Evolutionary conservation across 2,888 invertebrate genomes (phyloP).

Genomic region (Bombylius discolor): DNA sequence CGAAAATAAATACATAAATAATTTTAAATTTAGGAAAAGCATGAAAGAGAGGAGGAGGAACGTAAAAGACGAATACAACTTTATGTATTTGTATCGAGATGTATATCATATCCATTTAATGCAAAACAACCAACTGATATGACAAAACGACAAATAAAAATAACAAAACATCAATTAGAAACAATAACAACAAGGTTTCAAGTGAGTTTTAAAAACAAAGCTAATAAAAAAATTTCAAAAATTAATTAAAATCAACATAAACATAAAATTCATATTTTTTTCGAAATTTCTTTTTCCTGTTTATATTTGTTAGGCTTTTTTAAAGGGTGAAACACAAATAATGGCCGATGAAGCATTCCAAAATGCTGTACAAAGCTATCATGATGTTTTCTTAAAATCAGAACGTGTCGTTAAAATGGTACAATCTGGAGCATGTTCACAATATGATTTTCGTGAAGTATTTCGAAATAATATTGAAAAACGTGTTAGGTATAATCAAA

Average conservation of each 20-base stretch:
- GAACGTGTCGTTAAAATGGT: constrained; percentile 96
- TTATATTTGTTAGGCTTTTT: constrained; percentile 54
- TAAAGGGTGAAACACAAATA: constrained; percentile 97
- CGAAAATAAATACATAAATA: not conserved
- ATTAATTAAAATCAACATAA: too few species aligned
- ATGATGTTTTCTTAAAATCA: constrained; percentile 91
- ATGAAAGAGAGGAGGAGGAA: constrained; percentile 93
- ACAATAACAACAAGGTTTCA: constrained; percentile 89
- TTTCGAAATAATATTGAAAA: constrained; percentile 98
- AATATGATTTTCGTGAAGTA: constrained; percentile 97
- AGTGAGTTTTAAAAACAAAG: constrained; percentile 38
- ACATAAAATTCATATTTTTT: not conserved
- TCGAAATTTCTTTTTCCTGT: not conserved
- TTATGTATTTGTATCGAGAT: constrained; percentile 96
- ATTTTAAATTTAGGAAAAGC: constrained; percentile 54
- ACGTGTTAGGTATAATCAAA: constrained; percentile 60
- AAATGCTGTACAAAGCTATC: constrained; percentile 93
- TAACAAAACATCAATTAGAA: constrained; percentile 90
- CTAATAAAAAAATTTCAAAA: too few species aligned
- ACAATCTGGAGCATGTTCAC: constrained; percentile 93
- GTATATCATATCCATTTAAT: constrained; percentile 97
- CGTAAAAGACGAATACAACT: constrained; percentile 87
- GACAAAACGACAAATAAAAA: constrained; percentile 89
- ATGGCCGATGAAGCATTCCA: constrained; percentile 97
- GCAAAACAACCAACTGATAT: constrained; percentile 98